A percentile compares a stretch with the other conserved stretches of the same genome.
phyloP scores from a whole-genome alignment of 2,888 invertebrate genomes.

The Aporophyla nigra region DNA sequence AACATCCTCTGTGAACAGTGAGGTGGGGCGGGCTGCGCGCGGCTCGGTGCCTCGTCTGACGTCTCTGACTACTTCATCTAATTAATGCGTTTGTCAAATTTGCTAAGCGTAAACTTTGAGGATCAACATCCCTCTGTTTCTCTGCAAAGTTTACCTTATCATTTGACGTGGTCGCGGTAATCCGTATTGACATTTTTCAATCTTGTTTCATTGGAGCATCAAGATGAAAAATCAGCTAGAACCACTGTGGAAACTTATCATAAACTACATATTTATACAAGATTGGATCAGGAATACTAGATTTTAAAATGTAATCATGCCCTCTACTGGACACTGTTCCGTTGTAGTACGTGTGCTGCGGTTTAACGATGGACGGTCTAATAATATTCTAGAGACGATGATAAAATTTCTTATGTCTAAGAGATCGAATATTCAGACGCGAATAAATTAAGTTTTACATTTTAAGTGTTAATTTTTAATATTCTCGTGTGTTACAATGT shows the following conservation, averaged over 20 bases:
- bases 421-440: constrained; percentile 73
- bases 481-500: constrained; percentile 33
- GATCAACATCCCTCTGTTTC: constrained; percentile 74
- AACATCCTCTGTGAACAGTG: constrained; percentile 74
- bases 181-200: constrained; percentile 71
- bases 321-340: constrained; percentile 79
- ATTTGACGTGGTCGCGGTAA: constrained; percentile 73
- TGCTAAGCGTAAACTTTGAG: constrained; percentile 80
- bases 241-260: constrained; percentile 84
- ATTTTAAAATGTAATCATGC: constrained; percentile 79
- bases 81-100: constrained; percentile 76
- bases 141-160: constrained; percentile 79
- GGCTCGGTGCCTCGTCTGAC: constrained; percentile 67
- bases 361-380: constrained; percentile 82
- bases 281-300: constrained; percentile 86
- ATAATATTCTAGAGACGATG: constrained; percentile 67
- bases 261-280: constrained; percentile 87
- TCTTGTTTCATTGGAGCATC: constrained; percentile 77
- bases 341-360: constrained; percentile 71
- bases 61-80: constrained; percentile 73
- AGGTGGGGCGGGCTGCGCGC: constrained; percentile 72
- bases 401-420: constrained; percentile 76
- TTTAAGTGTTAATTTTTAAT: constrained; percentile 49
- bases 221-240: constrained; percentile 84
- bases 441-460: constrained; percentile 60